Conservation (phyloP, 2,888 invertebrate species). For the Actias luna region DNA sequence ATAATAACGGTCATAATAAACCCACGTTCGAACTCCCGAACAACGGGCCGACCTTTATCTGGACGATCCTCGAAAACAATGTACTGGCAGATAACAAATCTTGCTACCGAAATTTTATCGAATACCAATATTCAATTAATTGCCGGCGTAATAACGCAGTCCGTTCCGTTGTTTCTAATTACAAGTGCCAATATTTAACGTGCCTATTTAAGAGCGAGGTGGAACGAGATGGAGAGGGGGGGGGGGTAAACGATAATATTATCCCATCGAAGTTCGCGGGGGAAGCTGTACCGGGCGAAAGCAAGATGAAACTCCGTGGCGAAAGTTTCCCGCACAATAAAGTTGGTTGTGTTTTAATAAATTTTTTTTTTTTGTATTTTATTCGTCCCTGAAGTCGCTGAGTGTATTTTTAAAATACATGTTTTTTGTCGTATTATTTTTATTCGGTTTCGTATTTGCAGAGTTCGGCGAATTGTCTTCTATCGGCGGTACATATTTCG, state of each 20-base stretch:
- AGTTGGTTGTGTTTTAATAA: background rate
- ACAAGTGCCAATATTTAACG: conserved; percentile 1
- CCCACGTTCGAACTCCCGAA: background rate
- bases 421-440: background rate
- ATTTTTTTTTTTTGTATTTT: conserved; percentile 2
- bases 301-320: conserved; percentile 6
- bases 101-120: background rate
- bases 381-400: background rate
- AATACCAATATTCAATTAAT: background rate
- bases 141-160: background rate
- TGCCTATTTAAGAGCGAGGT: background rate
- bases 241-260: background rate
- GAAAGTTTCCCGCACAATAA: conserved; percentile 4
- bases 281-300: background rate
- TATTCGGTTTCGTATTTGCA: background rate
- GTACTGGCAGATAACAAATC: background rate
- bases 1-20: background rate
- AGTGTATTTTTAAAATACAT: conserved; percentile 5
- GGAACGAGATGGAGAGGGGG: background rate
- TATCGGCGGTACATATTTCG: background rate
- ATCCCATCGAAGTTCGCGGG: conserved; percentile 2
- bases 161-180: conserved; percentile 3
- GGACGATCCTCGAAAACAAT: background rate
- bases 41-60: background rate
- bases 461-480: conserved; percentile 3